These are phyloP conservation scores for Drosophila aff. DNA, from an alignment of 1,140 invertebrate species.

Conservation along the genomic window DNA sequence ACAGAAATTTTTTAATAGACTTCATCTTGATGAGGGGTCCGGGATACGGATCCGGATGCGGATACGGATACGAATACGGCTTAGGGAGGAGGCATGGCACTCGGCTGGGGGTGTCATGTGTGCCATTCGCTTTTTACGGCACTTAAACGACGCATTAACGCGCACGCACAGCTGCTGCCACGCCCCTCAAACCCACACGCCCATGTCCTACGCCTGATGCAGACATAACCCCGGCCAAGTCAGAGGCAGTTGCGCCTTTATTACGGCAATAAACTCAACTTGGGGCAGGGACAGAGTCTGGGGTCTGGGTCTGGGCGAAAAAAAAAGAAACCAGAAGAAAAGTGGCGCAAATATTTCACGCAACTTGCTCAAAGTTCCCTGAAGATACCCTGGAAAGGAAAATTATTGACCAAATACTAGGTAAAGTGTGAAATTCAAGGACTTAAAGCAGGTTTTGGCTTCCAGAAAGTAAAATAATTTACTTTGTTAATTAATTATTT, in stretches of 20 bases:
- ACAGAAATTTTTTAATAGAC: constrained; percentile 79
- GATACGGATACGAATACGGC: constrained; percentile 12
- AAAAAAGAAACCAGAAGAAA: constrained; percentile 37
- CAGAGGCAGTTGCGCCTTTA: constrained; percentile 63
- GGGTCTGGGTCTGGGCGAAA: neutral
- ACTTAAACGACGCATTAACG: constrained; percentile 83
- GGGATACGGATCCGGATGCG: neutral
- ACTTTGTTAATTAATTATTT: neutral
- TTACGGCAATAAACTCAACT: constrained; percentile 78
- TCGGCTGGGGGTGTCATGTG: constrained; percentile 34
- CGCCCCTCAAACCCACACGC: constrained; percentile 53
- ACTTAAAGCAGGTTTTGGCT: neutral
- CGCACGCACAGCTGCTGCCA: constrained; percentile 76
- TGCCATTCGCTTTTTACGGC: constrained; percentile 78
- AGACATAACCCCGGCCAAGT: constrained; percentile 51
- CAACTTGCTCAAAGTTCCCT: constrained; percentile 58
- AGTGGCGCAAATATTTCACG: constrained; percentile 72
- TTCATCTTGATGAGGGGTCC: constrained; percentile 29
- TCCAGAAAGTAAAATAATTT: too few relatives aligned
- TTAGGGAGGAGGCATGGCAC: neutral
- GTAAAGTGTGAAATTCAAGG: neutral
- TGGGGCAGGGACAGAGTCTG: constrained; percentile 17
- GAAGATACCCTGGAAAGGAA: neutral
- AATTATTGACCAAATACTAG: neutral
- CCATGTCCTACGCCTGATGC: constrained; percentile 23